Conservation (phyloP, 64 coral and sea anemone genomes). For the Actinia tenebrosa region DNA sequence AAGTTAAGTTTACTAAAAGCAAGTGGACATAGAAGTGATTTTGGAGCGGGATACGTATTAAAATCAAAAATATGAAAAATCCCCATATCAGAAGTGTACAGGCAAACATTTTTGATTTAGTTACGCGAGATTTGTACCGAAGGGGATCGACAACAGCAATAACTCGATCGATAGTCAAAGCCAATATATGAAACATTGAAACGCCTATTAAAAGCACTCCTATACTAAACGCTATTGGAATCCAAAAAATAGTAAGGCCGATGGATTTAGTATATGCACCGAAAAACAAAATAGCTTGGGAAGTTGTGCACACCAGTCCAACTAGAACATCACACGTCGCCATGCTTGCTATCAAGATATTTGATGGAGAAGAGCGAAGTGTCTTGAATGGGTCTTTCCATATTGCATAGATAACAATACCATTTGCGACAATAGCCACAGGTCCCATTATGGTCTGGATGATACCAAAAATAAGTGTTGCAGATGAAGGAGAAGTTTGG, state of each 20-base stretch:
- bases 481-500: neutral
- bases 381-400: slow-evolving; percentile 57
- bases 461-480: neutral
- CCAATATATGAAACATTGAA: slow-evolving; percentile 18
- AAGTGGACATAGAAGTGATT: neutral
- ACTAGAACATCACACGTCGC: slow-evolving; percentile 39
- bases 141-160: slow-evolving; percentile 23
- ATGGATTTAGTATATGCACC: neutral
- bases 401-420: slow-evolving; percentile 23
- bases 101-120: neutral
- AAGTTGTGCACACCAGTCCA: slow-evolving; percentile 17
- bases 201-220: slow-evolving; percentile 1
- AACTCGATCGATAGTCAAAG: slow-evolving; percentile 33
- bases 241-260: neutral
- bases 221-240: neutral
- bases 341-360: slow-evolving; percentile 28
- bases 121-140: slow-evolving; percentile 18
- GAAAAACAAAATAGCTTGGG: neutral
- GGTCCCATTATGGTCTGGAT: neutral
- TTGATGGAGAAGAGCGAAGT: slow-evolving; percentile 34
- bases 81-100: neutral
- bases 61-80: slow-evolving; percentile 5
- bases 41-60: neutral
- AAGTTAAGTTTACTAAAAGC: neutral
- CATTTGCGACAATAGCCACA: slow-evolving; percentile 17